Evolutionary conservation across 2,797 vertebrate genomes (phyloP).

Genomic region (Darevskia nairensis): DNA sequence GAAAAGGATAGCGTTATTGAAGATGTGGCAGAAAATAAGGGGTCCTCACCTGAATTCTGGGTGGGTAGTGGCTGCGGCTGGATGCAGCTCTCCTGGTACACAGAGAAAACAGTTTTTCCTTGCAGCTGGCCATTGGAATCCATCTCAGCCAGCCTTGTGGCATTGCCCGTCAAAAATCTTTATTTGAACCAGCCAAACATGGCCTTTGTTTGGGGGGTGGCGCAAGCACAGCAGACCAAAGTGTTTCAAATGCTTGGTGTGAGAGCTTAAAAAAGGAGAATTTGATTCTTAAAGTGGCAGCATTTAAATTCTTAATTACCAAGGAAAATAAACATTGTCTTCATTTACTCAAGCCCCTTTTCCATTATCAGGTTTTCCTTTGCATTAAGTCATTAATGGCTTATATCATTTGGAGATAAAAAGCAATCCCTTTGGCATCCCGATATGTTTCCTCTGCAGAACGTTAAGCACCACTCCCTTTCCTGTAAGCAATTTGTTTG

Average conservation of each 20-base stretch:
- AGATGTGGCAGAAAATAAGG: background rate
- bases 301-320: slow-evolving; percentile 38
- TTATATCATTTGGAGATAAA: slow-evolving; percentile 17
- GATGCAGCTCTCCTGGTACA: too few relatives aligned
- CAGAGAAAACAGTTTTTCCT: too few relatives aligned
- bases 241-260: too few relatives aligned
- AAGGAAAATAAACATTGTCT: background rate
- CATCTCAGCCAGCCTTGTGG: too few relatives aligned
- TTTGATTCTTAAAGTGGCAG: slow-evolving; percentile 1
- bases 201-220: too few relatives aligned
- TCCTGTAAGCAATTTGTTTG: slow-evolving; percentile 33
- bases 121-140: too few relatives aligned
- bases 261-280: slow-evolving; percentile 1
- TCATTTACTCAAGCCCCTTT: background rate
- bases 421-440: slow-evolving; percentile 21
- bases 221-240: too few relatives aligned
- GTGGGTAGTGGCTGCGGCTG: too few relatives aligned
- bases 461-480: slow-evolving; percentile 9
- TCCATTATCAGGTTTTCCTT: slow-evolving; percentile 1
- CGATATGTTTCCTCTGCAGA: slow-evolving; percentile 2
- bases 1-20: background rate
- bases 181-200: too few relatives aligned
- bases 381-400: slow-evolving; percentile 29
- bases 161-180: too few relatives aligned
- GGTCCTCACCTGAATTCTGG: too few relatives aligned